These are phyloP conservation scores for Ambastaia sidthimunki DNA, from an alignment of 2,797 vertebrate genomes.

Conservation along the genomic window DNA sequence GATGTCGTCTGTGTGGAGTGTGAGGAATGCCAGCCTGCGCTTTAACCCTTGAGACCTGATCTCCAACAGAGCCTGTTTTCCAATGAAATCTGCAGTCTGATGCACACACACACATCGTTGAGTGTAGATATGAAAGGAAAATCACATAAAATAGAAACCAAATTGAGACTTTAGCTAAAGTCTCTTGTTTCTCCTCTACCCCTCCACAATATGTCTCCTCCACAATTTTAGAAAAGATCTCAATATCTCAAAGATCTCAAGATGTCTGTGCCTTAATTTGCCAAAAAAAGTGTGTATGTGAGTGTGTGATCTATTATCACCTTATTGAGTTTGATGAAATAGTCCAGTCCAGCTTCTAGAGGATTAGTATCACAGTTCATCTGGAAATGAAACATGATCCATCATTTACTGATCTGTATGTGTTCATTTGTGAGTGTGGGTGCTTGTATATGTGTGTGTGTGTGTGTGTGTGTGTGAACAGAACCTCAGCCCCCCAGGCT, in stretches of 20 bases:
- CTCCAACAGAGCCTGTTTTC: constrained; percentile 86
- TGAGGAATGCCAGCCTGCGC: constrained; percentile 88
- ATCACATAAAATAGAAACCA: too few species aligned
- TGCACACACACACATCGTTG: constrained; percentile 40
- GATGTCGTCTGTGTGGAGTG: constrained; percentile 84
- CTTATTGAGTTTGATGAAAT: constrained; percentile 97
- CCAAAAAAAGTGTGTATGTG: background rate
- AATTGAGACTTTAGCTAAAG: too few species aligned
- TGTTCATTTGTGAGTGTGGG: too few species aligned
- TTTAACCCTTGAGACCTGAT: constrained; percentile 89
- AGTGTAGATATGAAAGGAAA: too few species aligned
- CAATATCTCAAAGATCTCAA: too few species aligned
- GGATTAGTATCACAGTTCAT: constrained; percentile 99
- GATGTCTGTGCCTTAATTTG: too few species aligned
- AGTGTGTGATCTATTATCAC: constrained; percentile 66
- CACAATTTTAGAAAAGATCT: too few species aligned
- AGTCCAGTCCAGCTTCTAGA: constrained; percentile 92
- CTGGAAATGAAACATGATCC: constrained; percentile 69
- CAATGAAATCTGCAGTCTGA: constrained; percentile 84
- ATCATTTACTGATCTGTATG: constrained; percentile 12
- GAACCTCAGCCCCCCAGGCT: constrained; percentile 96
- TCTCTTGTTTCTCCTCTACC: too few species aligned
- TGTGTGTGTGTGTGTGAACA: constrained; percentile 33
- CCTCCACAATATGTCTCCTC: too few species aligned
- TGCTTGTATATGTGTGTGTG: constrained; percentile 4